phyloP scores from a whole-genome alignment of 1,140 invertebrate genomes.

The Aphelenchoides fujianensis region DNA sequence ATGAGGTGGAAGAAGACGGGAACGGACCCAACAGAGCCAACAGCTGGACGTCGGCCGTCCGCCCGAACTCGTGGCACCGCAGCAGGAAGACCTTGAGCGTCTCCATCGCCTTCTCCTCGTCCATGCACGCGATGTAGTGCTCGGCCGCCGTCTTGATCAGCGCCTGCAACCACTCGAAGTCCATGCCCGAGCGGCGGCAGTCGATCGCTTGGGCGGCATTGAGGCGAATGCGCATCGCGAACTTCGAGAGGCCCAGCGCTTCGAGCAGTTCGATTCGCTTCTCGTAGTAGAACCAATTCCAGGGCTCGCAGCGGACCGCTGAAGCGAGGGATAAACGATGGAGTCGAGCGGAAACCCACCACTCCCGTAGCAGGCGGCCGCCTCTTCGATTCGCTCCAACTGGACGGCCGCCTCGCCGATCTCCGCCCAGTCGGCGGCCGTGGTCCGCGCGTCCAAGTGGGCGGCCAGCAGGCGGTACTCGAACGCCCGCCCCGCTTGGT shows the following conservation, averaged over 20 bases:
- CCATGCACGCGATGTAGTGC: constrained; percentile 54
- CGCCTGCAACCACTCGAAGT: constrained; percentile 52
- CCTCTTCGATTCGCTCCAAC: constrained; percentile 49
- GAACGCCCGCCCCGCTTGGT: constrained; percentile 44
- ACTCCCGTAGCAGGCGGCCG: constrained; percentile 56
- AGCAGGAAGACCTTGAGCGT: constrained; percentile 54
- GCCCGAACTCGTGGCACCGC: constrained; percentile 47
- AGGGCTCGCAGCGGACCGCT: constrained; percentile 47
- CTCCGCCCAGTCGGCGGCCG: constrained; percentile 53
- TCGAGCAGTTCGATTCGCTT: constrained; percentile 58
- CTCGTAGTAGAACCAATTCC: constrained; percentile 58
- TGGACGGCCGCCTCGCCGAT: constrained; percentile 49
- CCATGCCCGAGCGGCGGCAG: constrained; percentile 39
- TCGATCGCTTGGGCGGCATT: constrained; percentile 51
- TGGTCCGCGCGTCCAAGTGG: constrained; percentile 45
- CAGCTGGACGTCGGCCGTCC: constrained; percentile 38
- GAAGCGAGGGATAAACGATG: constrained; percentile 20
- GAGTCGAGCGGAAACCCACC: constrained; percentile 28
- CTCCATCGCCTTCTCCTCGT: constrained; percentile 57
- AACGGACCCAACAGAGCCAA: constrained; percentile 34
- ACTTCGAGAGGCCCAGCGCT: constrained; percentile 32
- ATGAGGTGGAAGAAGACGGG: not conserved
- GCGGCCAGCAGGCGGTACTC: constrained; percentile 54
- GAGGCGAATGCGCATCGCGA: constrained; percentile 57
- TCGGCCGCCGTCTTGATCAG: constrained; percentile 54